phyloP scores from a whole-genome alignment of 2,797 vertebrate genomes.

The Pseudocheirus occidentalis region DNA sequence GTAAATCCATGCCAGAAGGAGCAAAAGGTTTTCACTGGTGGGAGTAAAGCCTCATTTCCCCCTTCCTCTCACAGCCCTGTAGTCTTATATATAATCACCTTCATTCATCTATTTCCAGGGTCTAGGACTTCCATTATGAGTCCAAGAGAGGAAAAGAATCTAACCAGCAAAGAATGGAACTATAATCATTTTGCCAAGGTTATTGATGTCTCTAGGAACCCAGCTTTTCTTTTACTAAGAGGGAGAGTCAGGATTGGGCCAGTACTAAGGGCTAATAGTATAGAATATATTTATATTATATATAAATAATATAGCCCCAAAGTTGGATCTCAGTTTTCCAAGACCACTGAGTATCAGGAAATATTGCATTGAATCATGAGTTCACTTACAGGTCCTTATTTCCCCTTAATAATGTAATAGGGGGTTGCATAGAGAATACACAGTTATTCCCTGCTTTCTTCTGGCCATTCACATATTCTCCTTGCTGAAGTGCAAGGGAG shows the following conservation, averaged over 20 bases:
- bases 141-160: neutral
- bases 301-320: no score
- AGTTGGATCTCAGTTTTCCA: neutral
- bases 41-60: neutral
- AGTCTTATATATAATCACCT: neutral
- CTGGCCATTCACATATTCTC: neutral
- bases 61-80: neutral
- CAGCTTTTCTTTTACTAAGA: neutral
- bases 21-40: neutral
- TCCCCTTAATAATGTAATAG: neutral
- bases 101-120: neutral
- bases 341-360: neutral
- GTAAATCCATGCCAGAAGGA: neutral
- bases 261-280: neutral
- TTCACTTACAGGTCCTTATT: neutral
- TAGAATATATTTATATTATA: neutral
- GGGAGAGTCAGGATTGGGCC: neutral
- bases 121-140: neutral
- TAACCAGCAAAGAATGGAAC: neutral
- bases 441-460: neutral
- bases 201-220: neutral
- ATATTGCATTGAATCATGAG: neutral
- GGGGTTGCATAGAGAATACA: neutral
- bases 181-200: neutral
- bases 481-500: neutral